phyloP scores from a whole-genome alignment of 2,797 vertebrate genomes.

The Mormyrops boulengeri region DNA sequence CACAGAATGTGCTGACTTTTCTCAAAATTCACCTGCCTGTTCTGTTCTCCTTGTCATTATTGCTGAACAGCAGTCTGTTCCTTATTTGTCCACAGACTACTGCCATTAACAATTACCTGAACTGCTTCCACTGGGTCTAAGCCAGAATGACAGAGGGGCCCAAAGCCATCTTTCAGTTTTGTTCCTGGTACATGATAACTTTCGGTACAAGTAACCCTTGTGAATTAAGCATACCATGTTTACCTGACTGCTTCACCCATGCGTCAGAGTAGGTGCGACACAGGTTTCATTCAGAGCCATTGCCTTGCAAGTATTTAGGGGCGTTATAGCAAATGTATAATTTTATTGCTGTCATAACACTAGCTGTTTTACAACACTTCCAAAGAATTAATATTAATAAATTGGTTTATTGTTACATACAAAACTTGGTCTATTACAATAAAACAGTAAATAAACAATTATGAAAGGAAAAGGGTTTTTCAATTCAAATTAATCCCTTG shows the following conservation, averaged over 20 bases:
- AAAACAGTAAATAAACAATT: slow-evolving; percentile 8
- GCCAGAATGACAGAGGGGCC: neutral
- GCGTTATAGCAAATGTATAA: neutral
- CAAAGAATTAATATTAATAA: slow-evolving; percentile 1
- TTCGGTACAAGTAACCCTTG: neutral
- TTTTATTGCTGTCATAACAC: neutral
- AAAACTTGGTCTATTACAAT: slow-evolving; percentile 4
- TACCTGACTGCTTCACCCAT: neutral
- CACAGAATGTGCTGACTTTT: neutral
- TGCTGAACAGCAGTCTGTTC: neutral
- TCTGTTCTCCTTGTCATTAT: neutral
- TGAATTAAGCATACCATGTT: neutral
- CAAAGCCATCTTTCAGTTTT: neutral
- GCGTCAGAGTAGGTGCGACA: neutral
- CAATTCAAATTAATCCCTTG: neutral
- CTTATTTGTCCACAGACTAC: neutral
- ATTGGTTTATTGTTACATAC: slow-evolving; percentile 4
- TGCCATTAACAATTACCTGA: neutral
- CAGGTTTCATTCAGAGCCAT: neutral
- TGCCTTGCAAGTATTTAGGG: neutral
- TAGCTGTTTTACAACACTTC: neutral
- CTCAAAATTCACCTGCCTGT: neutral
- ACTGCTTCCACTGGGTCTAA: neutral
- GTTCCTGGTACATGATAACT: neutral
- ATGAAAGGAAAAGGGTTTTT: slow-evolving; percentile 3